Conservation (phyloP, 1,140 invertebrate species). For the Bradysia coprophila region DNA sequence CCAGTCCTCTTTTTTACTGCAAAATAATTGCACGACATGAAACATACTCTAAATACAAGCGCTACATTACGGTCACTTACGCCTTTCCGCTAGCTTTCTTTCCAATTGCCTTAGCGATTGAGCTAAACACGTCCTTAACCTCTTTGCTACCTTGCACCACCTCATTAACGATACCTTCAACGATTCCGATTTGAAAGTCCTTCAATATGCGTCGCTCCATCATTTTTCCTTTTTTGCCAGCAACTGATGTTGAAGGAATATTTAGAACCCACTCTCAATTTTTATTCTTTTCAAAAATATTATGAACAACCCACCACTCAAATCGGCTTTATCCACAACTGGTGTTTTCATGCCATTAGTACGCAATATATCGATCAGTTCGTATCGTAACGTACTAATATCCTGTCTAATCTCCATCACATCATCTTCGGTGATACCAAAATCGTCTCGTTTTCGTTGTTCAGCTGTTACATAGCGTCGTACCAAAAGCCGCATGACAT, state of each 20-base stretch:
- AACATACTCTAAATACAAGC: slow-evolving; percentile 6
- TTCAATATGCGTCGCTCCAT: slow-evolving; percentile 72
- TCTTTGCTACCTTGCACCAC: slow-evolving; percentile 43
- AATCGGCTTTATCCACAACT: slow-evolving; percentile 37
- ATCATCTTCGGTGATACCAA: slow-evolving; percentile 84
- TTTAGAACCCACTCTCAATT: neutral
- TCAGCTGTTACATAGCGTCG: slow-evolving; percentile 67
- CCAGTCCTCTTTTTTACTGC: slow-evolving; percentile 59
- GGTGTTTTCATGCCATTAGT: slow-evolving; percentile 68
- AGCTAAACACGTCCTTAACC: slow-evolving; percentile 59
- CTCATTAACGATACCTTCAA: slow-evolving; percentile 61
- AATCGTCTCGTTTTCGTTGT: slow-evolving; percentile 62
- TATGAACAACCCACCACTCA: slow-evolving; percentile 6
- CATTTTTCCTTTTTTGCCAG: slow-evolving; percentile 65
- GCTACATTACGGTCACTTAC: slow-evolving; percentile 13
- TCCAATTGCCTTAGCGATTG: slow-evolving; percentile 47
- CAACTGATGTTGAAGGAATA: slow-evolving; percentile 26
- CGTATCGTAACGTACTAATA: slow-evolving; percentile 68
- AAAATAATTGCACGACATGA: neutral
- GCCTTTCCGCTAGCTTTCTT: slow-evolving; percentile 33
- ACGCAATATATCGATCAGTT: slow-evolving; percentile 72
- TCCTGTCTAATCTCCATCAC: slow-evolving; percentile 93
- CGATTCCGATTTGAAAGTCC: slow-evolving; percentile 75
- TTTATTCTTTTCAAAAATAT: slow-evolving; percentile 4
- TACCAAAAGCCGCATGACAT: slow-evolving; percentile 59